These are phyloP conservation scores for Ommatoiulus sabulosus DNA, from an alignment of 2,888 invertebrate genomes.

Conservation along the genomic window DNA sequence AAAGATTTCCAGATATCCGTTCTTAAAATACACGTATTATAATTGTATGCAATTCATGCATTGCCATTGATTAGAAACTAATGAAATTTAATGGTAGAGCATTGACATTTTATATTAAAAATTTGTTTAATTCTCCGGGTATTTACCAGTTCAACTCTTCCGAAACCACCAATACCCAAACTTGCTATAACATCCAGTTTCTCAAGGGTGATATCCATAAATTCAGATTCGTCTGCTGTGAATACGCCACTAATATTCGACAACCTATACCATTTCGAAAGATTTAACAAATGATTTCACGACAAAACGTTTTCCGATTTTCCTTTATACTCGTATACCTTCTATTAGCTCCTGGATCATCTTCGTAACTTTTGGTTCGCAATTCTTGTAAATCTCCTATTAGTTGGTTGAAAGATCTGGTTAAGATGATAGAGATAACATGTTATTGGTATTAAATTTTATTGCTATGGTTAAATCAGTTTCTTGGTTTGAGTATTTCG, in stretches of 20 bases:
- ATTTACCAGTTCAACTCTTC: constrained; percentile 85
- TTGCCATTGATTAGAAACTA: too few relatives aligned
- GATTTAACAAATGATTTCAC: background rate
- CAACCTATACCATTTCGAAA: background rate
- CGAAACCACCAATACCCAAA: constrained; percentile 93
- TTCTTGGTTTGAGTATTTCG: too few relatives aligned
- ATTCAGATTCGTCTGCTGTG: constrained; percentile 68
- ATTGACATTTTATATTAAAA: too few relatives aligned
- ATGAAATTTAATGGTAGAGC: too few relatives aligned
- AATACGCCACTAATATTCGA: background rate
- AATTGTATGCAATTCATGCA: too few relatives aligned
- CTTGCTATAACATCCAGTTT: constrained; percentile 87
- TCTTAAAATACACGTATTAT: too few relatives aligned
- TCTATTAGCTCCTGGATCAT: constrained; percentile 70
- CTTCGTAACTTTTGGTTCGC: constrained; percentile 80
- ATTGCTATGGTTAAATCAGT: too few relatives aligned
- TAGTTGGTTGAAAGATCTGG: constrained; percentile 80
- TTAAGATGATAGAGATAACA: background rate
- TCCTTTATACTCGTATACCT: constrained; percentile 64
- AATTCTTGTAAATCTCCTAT: constrained; percentile 84
- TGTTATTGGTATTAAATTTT: too few relatives aligned
- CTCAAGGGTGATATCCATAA: constrained; percentile 77
- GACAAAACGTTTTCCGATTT: background rate
- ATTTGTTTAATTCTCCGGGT: too few relatives aligned
- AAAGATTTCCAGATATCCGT: background rate